phyloP scores from a whole-genome alignment of 2,113 vertebrate genomes.

The Syrrhaptes paradoxus region DNA sequence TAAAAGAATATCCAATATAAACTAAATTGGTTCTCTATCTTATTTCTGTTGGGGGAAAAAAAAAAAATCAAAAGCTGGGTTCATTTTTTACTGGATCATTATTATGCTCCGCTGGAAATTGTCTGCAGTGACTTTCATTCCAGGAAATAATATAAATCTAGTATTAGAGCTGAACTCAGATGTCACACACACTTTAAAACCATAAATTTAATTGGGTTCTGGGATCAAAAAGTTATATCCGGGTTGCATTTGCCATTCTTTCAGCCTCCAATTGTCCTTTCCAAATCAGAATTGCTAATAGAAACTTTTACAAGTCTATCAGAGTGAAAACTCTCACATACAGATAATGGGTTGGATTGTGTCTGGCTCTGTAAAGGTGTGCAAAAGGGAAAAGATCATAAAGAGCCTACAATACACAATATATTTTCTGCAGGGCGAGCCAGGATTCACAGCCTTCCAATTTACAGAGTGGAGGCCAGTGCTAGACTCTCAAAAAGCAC shows the following conservation, averaged over 20 bases:
- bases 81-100: slow-evolving; percentile 62
- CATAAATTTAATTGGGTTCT: slow-evolving; percentile 66
- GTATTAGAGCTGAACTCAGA: slow-evolving; percentile 51
- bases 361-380: neutral
- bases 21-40: slow-evolving; percentile 53
- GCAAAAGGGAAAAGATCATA: neutral
- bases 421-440: neutral
- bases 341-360: slow-evolving; percentile 35
- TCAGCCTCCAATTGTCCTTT: slow-evolving; percentile 50
- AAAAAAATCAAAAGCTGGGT: slow-evolving; percentile 23
- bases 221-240: slow-evolving; percentile 59
- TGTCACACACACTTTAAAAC: slow-evolving; percentile 38
- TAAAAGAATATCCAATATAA: slow-evolving; percentile 53
- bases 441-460: slow-evolving; percentile 4
- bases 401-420: neutral
- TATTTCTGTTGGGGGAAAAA: neutral
- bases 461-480: neutral
- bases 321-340: slow-evolving; percentile 11
- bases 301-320: slow-evolving; percentile 35
- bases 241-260: slow-evolving; percentile 56
- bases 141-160: slow-evolving; percentile 66
- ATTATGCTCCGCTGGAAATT: slow-evolving; percentile 64
- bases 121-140: slow-evolving; percentile 61
- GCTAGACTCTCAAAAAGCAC: neutral
- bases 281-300: slow-evolving; percentile 61